These are phyloP conservation scores for Stratiolaelaps scimitus DNA, from an alignment of 1,140 invertebrate species.

Conservation along the genomic window DNA sequence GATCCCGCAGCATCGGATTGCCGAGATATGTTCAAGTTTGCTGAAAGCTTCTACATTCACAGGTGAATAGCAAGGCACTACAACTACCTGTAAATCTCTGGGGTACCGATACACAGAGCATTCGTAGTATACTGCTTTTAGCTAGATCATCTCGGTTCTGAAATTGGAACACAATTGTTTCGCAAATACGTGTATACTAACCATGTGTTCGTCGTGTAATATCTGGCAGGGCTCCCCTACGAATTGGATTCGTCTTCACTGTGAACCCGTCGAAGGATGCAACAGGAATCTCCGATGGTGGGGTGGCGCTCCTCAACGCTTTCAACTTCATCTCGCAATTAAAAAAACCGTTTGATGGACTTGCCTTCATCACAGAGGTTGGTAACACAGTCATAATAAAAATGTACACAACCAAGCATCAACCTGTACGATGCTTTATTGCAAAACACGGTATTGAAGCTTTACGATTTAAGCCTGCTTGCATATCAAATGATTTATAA, in stretches of 20 bases:
- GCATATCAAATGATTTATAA: too few species aligned
- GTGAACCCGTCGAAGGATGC: slow-evolving; percentile 49
- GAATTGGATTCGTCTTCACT: slow-evolving; percentile 81
- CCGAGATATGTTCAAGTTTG: slow-evolving; percentile 62
- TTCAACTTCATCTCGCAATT: slow-evolving; percentile 79
- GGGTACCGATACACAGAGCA: background rate
- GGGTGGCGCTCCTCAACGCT: slow-evolving; percentile 72
- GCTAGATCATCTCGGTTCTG: background rate
- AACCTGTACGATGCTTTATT: slow-evolving; percentile 26
- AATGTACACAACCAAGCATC: slow-evolving; percentile 32
- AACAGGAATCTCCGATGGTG: slow-evolving; percentile 55
- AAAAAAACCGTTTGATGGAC: slow-evolving; percentile 54
- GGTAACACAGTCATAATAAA: slow-evolving; percentile 37
- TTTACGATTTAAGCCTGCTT: slow-evolving; percentile 40
- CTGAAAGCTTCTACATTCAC: slow-evolving; percentile 81
- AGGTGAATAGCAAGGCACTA: slow-evolving; percentile 47
- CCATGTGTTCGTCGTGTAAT: background rate
- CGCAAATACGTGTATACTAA: background rate
- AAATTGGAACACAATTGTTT: background rate
- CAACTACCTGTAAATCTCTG: too few species aligned
- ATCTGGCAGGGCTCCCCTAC: slow-evolving; percentile 33
- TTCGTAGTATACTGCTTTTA: slow-evolving; percentile 24
- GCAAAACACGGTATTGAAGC: slow-evolving; percentile 34
- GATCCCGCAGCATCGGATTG: slow-evolving; percentile 63
- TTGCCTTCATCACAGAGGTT: slow-evolving; percentile 70